Conservation (phyloP, 2,797 vertebrate genomes). For the Parauchenoglanis ngamensis region DNA sequence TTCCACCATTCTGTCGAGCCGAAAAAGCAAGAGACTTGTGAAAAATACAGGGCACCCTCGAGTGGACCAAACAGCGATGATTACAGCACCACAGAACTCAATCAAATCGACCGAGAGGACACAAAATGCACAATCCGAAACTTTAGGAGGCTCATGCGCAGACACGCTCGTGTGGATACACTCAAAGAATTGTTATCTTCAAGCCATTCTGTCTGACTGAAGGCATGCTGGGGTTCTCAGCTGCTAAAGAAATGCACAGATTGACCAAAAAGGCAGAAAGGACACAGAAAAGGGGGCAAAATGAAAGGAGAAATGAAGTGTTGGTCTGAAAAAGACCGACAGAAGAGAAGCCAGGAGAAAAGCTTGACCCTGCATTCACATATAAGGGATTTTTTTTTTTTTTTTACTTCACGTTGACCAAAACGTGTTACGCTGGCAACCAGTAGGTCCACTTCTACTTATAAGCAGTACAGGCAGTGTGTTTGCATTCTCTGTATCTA, state of each 20-base stretch:
- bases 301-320: conserved; percentile 5
- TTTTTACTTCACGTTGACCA: not conserved
- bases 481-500: not conserved
- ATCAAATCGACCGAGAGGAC: conserved; percentile 42
- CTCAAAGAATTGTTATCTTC: conserved; percentile 36
- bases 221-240: conserved; percentile 28
- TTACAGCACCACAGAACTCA: conserved; percentile 51
- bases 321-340: conserved; percentile 15
- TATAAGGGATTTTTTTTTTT: not conserved
- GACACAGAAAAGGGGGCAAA: conserved; percentile 20
- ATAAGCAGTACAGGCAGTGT: not conserved
- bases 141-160: conserved; percentile 28
- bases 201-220: conserved; percentile 35
- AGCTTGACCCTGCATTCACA: not conserved
- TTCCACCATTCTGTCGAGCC: conserved; percentile 62
- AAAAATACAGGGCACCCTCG: conserved; percentile 47
- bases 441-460: not conserved
- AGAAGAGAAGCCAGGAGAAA: not conserved
- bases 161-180: conserved; percentile 1
- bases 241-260: conserved; percentile 36
- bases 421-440: not conserved
- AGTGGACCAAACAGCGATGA: conserved; percentile 38
- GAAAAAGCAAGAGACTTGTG: conserved; percentile 23
- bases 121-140: conserved; percentile 42
- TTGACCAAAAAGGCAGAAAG: conserved; percentile 22